A percentile compares a stretch with the other conserved stretches of the same genome.
Evolutionary conservation across 2,888 invertebrate genomes (phyloP).

Genomic region (Thymelicus sylvestris): DNA sequence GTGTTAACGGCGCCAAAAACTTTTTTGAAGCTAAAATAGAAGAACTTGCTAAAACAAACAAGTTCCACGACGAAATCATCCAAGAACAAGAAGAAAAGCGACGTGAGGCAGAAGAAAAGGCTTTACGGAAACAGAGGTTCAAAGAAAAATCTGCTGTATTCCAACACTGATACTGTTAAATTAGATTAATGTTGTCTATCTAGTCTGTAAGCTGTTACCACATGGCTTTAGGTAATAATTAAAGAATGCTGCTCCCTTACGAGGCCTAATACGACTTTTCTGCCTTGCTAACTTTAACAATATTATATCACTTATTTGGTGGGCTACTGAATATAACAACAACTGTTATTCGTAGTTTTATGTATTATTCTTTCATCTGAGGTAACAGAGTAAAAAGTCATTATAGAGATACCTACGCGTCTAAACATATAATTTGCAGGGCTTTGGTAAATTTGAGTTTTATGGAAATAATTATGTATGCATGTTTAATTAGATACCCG

Average conservation of each 20-base stretch:
- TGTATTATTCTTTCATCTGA: no score
- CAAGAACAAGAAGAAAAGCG: constrained; percentile 96
- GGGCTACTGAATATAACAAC: no score
- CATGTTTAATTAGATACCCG: no score
- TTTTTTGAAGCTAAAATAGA: constrained; percentile 99
- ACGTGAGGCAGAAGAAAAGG: constrained; percentile 92
- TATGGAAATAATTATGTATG: no score
- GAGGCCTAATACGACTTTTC: constrained; percentile 4
- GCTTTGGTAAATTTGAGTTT: no score
- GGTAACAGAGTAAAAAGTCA: no score
- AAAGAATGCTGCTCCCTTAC: constrained; percentile 2
- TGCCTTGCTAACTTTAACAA: no score
- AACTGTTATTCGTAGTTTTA: no score
- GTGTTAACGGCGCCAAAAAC: constrained; percentile 96
- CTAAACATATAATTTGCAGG: no score
- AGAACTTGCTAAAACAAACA: constrained; percentile 91
- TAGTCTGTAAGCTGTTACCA: constrained; percentile 82
- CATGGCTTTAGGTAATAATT: constrained; percentile 56
- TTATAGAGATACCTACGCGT: no score
- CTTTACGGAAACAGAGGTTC: constrained; percentile 92
- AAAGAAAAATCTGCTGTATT: constrained; percentile 95
- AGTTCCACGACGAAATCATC: constrained; percentile 96
- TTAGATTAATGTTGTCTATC: constrained; percentile 56
- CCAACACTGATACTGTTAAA: constrained; percentile 62
- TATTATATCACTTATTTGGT: no score